These are phyloP conservation scores for Drosophila chauvacae DNA, from an alignment of 1,140 invertebrate species.

Conservation along the genomic window DNA sequence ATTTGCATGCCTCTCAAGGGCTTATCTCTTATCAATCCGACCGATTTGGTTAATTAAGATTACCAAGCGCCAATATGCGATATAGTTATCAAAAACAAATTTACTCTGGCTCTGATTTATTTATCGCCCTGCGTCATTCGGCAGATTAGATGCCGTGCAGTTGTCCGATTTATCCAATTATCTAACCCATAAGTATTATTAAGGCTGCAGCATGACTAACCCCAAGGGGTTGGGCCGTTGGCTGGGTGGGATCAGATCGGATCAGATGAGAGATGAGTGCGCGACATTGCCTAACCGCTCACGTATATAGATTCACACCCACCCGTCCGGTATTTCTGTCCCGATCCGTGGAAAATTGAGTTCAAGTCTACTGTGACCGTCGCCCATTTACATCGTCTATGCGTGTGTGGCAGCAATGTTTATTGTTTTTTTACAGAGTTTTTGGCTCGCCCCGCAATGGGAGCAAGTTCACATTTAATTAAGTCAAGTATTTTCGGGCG, in stretches of 20 bases:
- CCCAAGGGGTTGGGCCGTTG: slow-evolving; percentile 12
- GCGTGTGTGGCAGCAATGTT: slow-evolving; percentile 48
- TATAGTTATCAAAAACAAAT: slow-evolving; percentile 28
- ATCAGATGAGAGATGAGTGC: slow-evolving; percentile 19
- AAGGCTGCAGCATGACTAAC: slow-evolving; percentile 24
- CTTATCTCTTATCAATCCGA: slow-evolving; percentile 35
- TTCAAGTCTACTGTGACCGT: slow-evolving; percentile 61
- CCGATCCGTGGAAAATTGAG: slow-evolving; percentile 46
- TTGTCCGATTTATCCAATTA: slow-evolving; percentile 7
- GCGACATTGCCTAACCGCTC: slow-evolving; percentile 9
- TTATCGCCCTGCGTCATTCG: slow-evolving; percentile 39
- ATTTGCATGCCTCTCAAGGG: slow-evolving; percentile 14
- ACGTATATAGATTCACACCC: slow-evolving; percentile 24
- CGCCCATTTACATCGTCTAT: slow-evolving; percentile 19
- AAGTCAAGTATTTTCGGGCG: slow-evolving; percentile 61
- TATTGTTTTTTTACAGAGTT: slow-evolving; percentile 27
- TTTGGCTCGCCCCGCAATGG: slow-evolving; percentile 44
- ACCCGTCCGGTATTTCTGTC: slow-evolving; percentile 19
- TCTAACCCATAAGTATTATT: neutral
- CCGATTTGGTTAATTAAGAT: slow-evolving; percentile 33
- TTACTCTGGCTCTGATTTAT: slow-evolving; percentile 39
- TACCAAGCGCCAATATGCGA: slow-evolving; percentile 7
- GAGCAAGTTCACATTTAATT: slow-evolving; percentile 76
- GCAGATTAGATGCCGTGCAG: slow-evolving; percentile 20
- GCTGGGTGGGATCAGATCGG: slow-evolving; percentile 14